phyloP scores from a whole-genome alignment of 2,113 vertebrate genomes.

The Spea bombifrons region DNA sequence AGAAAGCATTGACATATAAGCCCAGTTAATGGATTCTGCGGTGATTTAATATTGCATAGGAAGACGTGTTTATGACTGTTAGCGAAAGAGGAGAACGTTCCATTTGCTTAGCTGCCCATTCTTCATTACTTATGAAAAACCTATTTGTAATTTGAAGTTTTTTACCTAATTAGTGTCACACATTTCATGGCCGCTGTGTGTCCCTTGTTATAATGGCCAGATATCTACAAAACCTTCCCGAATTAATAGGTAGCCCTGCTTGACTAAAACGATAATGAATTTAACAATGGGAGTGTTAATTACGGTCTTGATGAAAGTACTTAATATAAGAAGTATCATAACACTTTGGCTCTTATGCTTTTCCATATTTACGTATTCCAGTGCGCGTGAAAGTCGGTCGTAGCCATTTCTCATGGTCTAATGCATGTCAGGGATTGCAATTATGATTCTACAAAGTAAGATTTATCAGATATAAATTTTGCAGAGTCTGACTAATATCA shows the following conservation, averaged over 20 bases:
- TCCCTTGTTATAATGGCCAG: constrained; percentile 52
- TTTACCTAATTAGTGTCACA: constrained; percentile 65
- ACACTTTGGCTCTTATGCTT: constrained; percentile 17
- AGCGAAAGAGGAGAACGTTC: constrained; percentile 58
- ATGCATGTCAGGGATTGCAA: neutral
- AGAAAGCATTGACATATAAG: constrained; percentile 42
- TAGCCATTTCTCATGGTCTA: constrained; percentile 21
- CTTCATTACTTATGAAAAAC: constrained; percentile 60
- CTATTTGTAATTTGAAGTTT: constrained; percentile 59
- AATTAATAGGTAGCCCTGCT: constrained; percentile 55
- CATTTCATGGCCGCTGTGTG: constrained; percentile 56
- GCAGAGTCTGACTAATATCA: constrained; percentile 13
- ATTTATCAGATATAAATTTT: constrained; percentile 26
- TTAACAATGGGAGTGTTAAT: constrained; percentile 63
- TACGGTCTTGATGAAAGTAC: constrained; percentile 55
- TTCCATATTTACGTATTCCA: constrained; percentile 50
- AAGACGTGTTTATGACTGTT: constrained; percentile 54
- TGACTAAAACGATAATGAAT: constrained; percentile 57
- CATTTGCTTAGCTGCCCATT: constrained; percentile 58
- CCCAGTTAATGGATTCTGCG: constrained; percentile 57
- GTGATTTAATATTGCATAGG: constrained; percentile 60
- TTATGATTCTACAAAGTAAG: constrained; percentile 2
- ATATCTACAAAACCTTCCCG: constrained; percentile 38
- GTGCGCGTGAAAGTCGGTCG: constrained; percentile 35
- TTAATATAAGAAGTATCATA: constrained; percentile 31